Evolutionary conservation across 2,797 vertebrate genomes (phyloP), one percentile per base, ranked within the genome.

Genomic region (Garrulus glandarius): DNA sequence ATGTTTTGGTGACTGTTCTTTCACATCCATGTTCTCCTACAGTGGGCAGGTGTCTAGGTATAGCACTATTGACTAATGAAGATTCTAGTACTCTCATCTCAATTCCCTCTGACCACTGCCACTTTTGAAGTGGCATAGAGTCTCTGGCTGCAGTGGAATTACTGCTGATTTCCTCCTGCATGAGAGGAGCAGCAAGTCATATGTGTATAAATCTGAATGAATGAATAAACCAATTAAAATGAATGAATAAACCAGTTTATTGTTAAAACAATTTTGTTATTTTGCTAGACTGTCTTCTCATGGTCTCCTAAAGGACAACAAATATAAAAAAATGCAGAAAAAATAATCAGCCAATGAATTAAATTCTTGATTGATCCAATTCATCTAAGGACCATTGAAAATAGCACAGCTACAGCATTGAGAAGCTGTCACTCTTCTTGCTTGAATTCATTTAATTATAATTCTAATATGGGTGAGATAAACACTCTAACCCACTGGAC

Each of bases 381-480:
- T 83, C 4, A 86, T 89, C 60, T 87, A 61, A 89, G 56, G n/a
- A 43, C 77, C 49, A 89, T 18, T 90, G 89, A 93, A 96, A 95
- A 76, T 11, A 84, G 64, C 26, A 59, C 70, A 90, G n/a, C 49
- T 80, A 84, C 52, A 90, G 60, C 50, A 56, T 64, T 84, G n/a
- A 95, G 64, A 90, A 91, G 24, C 83, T 91, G 85, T 92, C 92
- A 67, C 10, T 93, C 63, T 91, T 89, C 57, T 86, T 81, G 53
- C 63, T 27, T 70, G 78, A 94, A 82, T 95, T 89, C 1, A 85
- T 79, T 91, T 61, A 68, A 71, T 82, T 89, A 68, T 94, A 79
- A 87, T 95, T 93, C 86, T 80, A 92, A 84, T 84, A 84, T 0
- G 5, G 63, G 74, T 92, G 92, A 90, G 67, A 92, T 84, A 96